Conservation (phyloP, 2,113 vertebrate species). For the Enhydra lutris region DNA sequence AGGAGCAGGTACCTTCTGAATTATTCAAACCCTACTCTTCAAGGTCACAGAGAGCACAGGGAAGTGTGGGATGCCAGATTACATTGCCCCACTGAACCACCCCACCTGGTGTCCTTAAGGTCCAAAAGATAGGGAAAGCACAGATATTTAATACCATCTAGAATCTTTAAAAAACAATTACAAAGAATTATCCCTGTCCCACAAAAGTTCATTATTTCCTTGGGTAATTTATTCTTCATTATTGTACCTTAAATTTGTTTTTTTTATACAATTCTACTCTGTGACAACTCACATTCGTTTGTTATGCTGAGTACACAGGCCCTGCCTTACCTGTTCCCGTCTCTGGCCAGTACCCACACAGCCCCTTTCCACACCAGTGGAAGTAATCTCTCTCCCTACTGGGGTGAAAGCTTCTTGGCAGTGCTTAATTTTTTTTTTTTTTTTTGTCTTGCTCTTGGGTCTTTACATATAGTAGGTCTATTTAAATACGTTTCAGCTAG, state of each 20-base stretch:
- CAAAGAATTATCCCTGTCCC: background rate
- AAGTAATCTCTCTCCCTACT: background rate
- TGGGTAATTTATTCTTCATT: background rate
- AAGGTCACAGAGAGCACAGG: background rate
- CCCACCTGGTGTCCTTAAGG: background rate
- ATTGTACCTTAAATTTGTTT: background rate
- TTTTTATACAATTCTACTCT: background rate
- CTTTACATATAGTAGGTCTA: background rate
- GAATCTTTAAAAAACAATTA: background rate
- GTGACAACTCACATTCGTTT: background rate
- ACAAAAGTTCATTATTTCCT: background rate
- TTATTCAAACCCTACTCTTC: background rate
- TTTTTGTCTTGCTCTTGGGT: background rate
- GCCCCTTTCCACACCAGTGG: background rate
- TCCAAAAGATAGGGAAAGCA: background rate
- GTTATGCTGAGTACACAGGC: background rate
- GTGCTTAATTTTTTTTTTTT: background rate
- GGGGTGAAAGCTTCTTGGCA: background rate
- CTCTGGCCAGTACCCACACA: background rate
- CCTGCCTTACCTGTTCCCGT: background rate
- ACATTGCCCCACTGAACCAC: accelerated
- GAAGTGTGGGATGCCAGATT: accelerated
- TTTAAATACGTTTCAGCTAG: background rate
- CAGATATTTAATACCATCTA: background rate
- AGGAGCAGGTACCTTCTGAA: background rate